These are phyloP conservation scores for Agrypnia vestita DNA, from an alignment of 1,140 invertebrate genomes.

Conservation along the genomic window DNA sequence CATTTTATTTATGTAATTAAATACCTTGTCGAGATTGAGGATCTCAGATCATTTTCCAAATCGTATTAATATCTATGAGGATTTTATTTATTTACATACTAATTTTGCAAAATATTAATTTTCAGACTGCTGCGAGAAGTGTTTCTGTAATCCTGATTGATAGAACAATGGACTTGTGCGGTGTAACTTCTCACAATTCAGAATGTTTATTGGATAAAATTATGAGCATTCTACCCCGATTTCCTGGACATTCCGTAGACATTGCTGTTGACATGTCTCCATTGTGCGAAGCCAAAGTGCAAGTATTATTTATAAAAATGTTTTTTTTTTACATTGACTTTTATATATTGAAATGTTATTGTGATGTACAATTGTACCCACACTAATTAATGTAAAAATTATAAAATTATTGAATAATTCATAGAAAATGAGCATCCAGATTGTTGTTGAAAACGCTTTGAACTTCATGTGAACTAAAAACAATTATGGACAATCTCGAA, in stretches of 20 bases:
- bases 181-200: constrained; percentile 75
- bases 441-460: no score
- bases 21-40: no score
- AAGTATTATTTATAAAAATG: constrained; percentile 60
- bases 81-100: not conserved
- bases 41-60: not conserved
- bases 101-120: not conserved
- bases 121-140: constrained; percentile 72
- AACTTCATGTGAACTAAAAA: no score
- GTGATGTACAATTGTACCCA: no score
- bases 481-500: no score
- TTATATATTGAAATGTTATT: constrained; percentile 39
- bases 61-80: not conserved
- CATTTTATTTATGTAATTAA: no score
- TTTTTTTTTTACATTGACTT: constrained; percentile 36
- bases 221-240: constrained; percentile 75
- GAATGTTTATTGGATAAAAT: constrained; percentile 79
- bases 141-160: constrained; percentile 80
- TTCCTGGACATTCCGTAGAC: constrained; percentile 79
- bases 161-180: constrained; percentile 78
- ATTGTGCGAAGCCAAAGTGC: constrained; percentile 75
- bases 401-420: no score
- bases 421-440: no score
- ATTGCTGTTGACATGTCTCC: constrained; percentile 78
- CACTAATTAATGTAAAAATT: no score